Percentiles rank a stretch among this genome's conserved stretches.
These are phyloP conservation scores for Xiphorhynchus erythropygius DNA, from an alignment of 2,797 vertebrate genomes.

Conservation along the genomic window DNA sequence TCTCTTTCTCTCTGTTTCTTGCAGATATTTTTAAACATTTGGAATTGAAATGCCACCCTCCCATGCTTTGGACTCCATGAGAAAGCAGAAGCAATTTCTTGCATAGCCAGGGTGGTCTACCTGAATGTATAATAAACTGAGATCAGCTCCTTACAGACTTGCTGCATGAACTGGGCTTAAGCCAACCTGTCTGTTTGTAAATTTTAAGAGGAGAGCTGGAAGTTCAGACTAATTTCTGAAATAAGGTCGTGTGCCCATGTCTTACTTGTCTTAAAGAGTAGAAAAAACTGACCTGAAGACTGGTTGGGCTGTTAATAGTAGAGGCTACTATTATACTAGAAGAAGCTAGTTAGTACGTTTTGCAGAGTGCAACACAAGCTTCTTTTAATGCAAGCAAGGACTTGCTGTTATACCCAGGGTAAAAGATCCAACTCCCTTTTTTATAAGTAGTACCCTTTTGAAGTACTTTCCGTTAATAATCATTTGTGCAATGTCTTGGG, in stretches of 20 bases:
- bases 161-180: neutral
- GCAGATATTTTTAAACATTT: neutral
- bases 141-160: neutral
- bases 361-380: neutral
- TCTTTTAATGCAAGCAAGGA: neutral
- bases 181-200: neutral
- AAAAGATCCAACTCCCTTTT: neutral
- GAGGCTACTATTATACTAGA: neutral
- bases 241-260: neutral
- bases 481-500: slow-evolving; percentile 9
- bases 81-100: neutral
- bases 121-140: neutral
- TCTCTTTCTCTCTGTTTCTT: slow-evolving; percentile 3
- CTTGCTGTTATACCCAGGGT: neutral
- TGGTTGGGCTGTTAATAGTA: neutral
- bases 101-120: neutral
- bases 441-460: neutral
- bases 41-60: neutral
- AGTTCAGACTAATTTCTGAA: neutral
- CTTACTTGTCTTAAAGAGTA: neutral
- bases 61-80: neutral
- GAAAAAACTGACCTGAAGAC: neutral
- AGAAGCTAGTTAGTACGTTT: neutral
- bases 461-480: slow-evolving; percentile 10
- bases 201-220: neutral